These are phyloP conservation scores for Moxostoma hubbsi DNA, from an alignment of 2,797 vertebrate species.

Conservation along the genomic window DNA sequence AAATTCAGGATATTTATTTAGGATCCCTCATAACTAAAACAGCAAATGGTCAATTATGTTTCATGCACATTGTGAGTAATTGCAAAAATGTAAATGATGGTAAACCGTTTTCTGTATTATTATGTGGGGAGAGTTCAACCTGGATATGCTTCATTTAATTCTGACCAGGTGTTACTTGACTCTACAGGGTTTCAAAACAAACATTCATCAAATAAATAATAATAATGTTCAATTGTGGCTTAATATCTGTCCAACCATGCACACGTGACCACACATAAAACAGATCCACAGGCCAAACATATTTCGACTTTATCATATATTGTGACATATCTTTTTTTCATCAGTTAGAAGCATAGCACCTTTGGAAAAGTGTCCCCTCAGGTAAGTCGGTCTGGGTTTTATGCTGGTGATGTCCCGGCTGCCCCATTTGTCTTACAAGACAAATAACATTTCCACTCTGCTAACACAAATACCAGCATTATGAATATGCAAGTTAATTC, in stretches of 20 bases:
- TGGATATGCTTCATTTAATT: slow-evolving; percentile 51
- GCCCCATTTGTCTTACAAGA: slow-evolving; percentile 22
- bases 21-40: slow-evolving; percentile 26
- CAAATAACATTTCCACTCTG: slow-evolving; percentile 19
- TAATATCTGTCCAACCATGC: slow-evolving; percentile 14
- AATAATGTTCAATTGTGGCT: background rate
- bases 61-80: slow-evolving; percentile 28
- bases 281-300: slow-evolving; percentile 21
- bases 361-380: background rate
- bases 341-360: background rate
- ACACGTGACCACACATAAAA: slow-evolving; percentile 23
- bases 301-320: slow-evolving; percentile 31
- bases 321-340: slow-evolving; percentile 6
- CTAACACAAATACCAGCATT: slow-evolving; percentile 35
- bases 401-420: background rate
- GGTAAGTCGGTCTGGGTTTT: slow-evolving; percentile 2
- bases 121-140: slow-evolving; percentile 42
- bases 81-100: slow-evolving; percentile 42
- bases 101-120: slow-evolving; percentile 42
- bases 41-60: slow-evolving; percentile 34
- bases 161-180: slow-evolving; percentile 45
- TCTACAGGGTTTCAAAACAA: slow-evolving; percentile 35
- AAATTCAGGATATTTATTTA: slow-evolving; percentile 11
- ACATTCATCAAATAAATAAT: slow-evolving; percentile 39
- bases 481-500: slow-evolving; percentile 50